Evolutionary conservation across 2,113 vertebrate species (phyloP).

Genomic region (Eurystomus gularis): DNA sequence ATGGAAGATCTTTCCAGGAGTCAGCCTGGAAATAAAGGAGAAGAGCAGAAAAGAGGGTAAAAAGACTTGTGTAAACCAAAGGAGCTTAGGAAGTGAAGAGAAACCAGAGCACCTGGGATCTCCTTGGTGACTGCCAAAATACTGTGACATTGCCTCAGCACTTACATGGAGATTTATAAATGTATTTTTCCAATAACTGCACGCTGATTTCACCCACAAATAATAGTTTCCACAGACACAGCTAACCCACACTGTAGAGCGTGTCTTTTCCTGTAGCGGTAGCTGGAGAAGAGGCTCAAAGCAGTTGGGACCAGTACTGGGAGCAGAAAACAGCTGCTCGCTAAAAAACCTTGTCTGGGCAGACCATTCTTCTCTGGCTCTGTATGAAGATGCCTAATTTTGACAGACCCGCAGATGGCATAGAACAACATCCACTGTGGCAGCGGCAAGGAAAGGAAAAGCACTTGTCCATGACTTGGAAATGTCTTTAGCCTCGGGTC

Average conservation of each 20-base stretch:
- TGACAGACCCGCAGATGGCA: neutral
- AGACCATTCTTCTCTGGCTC: neutral
- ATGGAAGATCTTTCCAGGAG: neutral
- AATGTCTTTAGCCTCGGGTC: neutral
- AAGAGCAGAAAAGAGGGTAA: neutral
- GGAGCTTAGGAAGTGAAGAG: neutral
- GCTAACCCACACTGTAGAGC: neutral
- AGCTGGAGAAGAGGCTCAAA: neutral
- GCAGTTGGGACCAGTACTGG: neutral
- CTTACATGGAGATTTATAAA: neutral
- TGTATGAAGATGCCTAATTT: neutral
- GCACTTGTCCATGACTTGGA: neutral
- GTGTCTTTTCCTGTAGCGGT: neutral
- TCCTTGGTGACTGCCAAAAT: neutral
- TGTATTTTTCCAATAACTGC: neutral
- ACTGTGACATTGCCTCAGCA: neutral
- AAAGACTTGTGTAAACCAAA: neutral
- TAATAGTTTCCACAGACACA: neutral
- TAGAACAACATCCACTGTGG: neutral
- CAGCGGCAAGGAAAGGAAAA: neutral
- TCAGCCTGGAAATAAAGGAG: neutral
- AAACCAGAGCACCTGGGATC: neutral
- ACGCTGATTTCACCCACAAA: neutral
- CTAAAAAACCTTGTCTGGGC: neutral
- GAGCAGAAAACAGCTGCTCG: neutral